phyloP scores from a whole-genome alignment of 2,797 vertebrate genomes.

The Bradypodion ventrale region DNA sequence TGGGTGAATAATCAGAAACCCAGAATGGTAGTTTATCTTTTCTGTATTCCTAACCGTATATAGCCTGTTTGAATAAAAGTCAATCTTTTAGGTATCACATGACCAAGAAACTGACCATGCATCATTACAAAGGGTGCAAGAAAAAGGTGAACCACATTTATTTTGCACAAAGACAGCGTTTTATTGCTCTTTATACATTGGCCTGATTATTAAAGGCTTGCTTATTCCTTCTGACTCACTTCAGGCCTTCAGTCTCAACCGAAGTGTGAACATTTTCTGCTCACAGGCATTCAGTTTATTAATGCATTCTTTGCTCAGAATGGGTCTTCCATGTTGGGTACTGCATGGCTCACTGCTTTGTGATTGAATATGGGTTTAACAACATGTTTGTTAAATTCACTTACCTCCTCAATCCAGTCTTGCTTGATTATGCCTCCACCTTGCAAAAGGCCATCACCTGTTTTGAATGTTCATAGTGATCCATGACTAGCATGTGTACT shows the following conservation, averaged over 20 bases:
- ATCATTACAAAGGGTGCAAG: background rate
- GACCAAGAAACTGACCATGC: background rate
- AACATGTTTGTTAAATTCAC: background rate
- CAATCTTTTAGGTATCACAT: background rate
- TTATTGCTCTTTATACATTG: background rate
- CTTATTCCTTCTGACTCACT: background rate
- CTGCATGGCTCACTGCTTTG: background rate
- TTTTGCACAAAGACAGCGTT: background rate
- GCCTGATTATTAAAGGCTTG: background rate
- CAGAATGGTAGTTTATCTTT: background rate
- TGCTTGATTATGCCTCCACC: no score
- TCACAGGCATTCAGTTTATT: background rate
- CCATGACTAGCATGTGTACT: background rate
- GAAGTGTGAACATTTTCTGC: slow-evolving; percentile 7
- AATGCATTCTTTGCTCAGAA: background rate
- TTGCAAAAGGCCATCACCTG: background rate
- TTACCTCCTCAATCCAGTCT: background rate
- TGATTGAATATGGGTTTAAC: background rate
- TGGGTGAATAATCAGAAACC: background rate
- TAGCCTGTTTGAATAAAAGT: background rate
- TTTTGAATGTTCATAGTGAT: background rate
- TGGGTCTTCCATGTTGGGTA: background rate
- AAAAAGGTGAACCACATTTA: background rate
- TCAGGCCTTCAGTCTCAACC: background rate
- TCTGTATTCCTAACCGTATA: background rate